These are phyloP conservation scores for Strigamia crassipes DNA, from an alignment of 2,888 invertebrate species.

Conservation along the genomic window DNA sequence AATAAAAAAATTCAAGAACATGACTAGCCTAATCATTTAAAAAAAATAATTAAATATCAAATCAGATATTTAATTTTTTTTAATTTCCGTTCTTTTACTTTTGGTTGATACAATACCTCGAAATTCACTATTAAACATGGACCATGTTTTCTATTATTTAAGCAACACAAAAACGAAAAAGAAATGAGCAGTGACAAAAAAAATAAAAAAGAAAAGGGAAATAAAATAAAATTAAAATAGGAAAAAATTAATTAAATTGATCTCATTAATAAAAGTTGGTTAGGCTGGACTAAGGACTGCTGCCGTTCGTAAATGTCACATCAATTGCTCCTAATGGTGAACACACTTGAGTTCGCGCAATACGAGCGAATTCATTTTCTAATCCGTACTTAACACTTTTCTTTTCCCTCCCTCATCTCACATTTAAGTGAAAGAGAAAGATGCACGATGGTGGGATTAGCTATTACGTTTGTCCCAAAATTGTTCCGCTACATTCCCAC, in stretches of 20 bases:
- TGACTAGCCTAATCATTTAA: slow-evolving; percentile 15
- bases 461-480: slow-evolving; percentile 36
- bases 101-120: slow-evolving; percentile 17
- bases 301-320: slow-evolving; percentile 28
- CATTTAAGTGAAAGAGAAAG: slow-evolving; percentile 16
- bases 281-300: slow-evolving; percentile 40
- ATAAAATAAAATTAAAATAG: slow-evolving; percentile 3
- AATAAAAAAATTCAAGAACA: slow-evolving; percentile 5
- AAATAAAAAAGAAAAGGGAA: neutral
- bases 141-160: slow-evolving; percentile 34
- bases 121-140: slow-evolving; percentile 29
- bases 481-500: slow-evolving; percentile 15
- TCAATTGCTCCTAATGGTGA: slow-evolving; percentile 40
- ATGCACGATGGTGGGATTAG: slow-evolving; percentile 32
- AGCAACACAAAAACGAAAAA: slow-evolving; percentile 26
- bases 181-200: slow-evolving; percentile 29
- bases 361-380: slow-evolving; percentile 18
- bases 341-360: slow-evolving; percentile 36
- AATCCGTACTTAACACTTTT: slow-evolving; percentile 10
- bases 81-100: neutral
- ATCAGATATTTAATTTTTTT: neutral
- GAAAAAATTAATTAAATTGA: slow-evolving; percentile 13
- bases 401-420: neutral
- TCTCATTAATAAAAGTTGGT: slow-evolving; percentile 35
- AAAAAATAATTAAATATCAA: neutral